These are phyloP conservation scores for Drosophila emarginata DNA, from an alignment of 2,888 invertebrate genomes.

Conservation along the genomic window DNA sequence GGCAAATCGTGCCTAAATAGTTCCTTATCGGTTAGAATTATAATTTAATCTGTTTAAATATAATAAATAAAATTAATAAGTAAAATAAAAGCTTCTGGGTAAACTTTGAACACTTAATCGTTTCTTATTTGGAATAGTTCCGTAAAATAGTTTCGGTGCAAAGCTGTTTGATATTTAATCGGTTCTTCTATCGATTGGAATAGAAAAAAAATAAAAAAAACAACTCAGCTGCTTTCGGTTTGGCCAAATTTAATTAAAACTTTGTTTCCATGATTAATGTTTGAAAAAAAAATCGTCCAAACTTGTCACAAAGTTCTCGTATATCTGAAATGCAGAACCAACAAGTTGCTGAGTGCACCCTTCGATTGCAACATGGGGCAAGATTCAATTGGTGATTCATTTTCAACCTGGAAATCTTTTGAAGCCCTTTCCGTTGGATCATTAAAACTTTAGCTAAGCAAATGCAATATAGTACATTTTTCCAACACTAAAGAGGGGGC, in stretches of 20 bases:
- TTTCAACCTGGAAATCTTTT: slow-evolving; percentile 19
- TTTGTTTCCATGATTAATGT: neutral
- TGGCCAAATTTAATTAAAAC: neutral
- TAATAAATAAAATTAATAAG: too few relatives aligned
- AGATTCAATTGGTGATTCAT: slow-evolving; percentile 6
- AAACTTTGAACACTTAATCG: too few relatives aligned
- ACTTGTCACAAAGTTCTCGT: slow-evolving; percentile 16
- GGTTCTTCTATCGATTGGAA: too few relatives aligned
- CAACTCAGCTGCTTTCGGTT: neutral
- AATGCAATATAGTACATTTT: slow-evolving; percentile 47
- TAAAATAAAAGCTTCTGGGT: too few relatives aligned
- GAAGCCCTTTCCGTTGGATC: slow-evolving; percentile 45
- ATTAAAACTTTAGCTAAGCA: slow-evolving; percentile 66
- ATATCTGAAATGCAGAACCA: neutral
- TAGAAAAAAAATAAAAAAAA: too few relatives aligned
- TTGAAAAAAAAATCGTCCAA: neutral
- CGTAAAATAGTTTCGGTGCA: too few relatives aligned
- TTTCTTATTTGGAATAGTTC: too few relatives aligned
- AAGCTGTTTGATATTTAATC: too few relatives aligned
- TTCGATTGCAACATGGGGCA: neutral
- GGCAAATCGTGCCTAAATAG: too few relatives aligned
- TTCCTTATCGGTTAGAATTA: too few relatives aligned
- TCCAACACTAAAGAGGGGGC: slow-evolving; percentile 43
- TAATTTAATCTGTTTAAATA: too few relatives aligned
- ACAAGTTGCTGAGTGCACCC: neutral